Evolutionary conservation across 2,797 vertebrate species (phyloP).

Genomic region (Ibycter americanus): DNA sequence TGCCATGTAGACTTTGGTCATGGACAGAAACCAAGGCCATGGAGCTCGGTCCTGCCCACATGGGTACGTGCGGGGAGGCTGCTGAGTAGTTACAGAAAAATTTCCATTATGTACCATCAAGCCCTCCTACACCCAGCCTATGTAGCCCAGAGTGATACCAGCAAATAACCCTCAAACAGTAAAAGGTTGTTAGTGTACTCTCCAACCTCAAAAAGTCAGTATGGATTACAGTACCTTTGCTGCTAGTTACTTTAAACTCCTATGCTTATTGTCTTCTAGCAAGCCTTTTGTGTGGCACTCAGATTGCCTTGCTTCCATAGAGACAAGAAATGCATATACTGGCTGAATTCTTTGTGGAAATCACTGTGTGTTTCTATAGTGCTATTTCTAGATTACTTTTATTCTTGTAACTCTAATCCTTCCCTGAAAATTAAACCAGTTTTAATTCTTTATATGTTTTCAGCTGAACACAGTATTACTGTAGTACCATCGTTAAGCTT

Average conservation of each 20-base stretch:
- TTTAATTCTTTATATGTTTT: not conserved
- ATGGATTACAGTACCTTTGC: not conserved
- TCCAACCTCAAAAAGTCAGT: not conserved
- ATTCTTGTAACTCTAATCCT: not conserved
- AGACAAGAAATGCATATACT: not conserved
- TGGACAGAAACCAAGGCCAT: accelerated
- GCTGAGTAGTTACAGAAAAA: accelerated
- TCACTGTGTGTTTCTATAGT: not conserved
- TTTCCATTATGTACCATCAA: not conserved
- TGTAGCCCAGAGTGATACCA: too few relatives aligned
- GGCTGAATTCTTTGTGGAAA: not conserved
- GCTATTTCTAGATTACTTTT: not conserved
- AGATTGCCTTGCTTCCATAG: accelerated
- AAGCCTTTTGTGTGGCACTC: not conserved
- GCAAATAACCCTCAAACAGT: not conserved
- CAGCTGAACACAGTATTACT: not conserved
- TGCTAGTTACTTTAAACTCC: not conserved
- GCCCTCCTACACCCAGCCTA: not conserved
- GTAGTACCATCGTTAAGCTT: not conserved
- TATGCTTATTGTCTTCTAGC: not conserved
- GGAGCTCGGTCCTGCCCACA: accelerated
- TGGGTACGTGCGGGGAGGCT: not conserved
- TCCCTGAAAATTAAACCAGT: not conserved
- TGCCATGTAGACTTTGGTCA: not conserved
- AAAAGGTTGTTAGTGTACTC: not conserved